Percentiles rank a stretch among this genome's conserved stretches.
Conservation (phyloP, 2,888 invertebrate genomes). For the Agrilus cyanescens region DNA sequence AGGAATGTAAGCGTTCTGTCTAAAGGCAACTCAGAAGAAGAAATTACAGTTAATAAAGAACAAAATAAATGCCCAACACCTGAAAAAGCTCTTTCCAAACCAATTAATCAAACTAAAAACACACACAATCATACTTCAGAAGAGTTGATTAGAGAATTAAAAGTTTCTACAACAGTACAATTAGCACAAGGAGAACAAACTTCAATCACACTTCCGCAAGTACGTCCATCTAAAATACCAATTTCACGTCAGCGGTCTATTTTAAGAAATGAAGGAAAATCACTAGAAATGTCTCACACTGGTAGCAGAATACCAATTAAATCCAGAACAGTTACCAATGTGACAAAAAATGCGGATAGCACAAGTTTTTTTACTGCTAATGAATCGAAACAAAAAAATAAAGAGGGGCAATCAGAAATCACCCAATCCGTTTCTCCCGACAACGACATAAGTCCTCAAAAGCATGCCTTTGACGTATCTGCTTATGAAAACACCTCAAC, state of each 20-base stretch:
- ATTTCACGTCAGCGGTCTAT: conserved; percentile 27
- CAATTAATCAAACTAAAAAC: too few relatives aligned
- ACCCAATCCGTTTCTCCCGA: too few relatives aligned
- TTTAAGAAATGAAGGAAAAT: conserved; percentile 22
- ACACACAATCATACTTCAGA: not conserved
- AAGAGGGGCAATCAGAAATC: not conserved
- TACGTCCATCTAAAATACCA: conserved; percentile 30
- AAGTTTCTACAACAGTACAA: conserved; percentile 27
- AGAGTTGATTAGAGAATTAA: conserved; percentile 10
- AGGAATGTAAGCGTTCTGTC: not conserved
- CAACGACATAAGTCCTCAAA: not conserved
- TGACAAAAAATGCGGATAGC: conserved; percentile 4
- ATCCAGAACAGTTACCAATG: conserved; percentile 2
- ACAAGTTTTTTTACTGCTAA: not conserved
- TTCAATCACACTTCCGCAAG: conserved; percentile 19
- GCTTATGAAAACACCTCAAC: not conserved
- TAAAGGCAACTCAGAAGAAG: not conserved
- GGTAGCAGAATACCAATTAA: conserved; percentile 28
- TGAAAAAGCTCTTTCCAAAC: too few relatives aligned
- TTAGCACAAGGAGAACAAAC: conserved; percentile 26
- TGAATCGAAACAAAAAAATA: not conserved
- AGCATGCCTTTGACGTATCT: not conserved
- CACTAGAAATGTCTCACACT: conserved; percentile 15
- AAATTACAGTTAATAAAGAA: conserved; percentile 4
- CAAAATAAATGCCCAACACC: not conserved